Percentiles rank a stretch among this genome's conserved stretches.
Evolutionary conservation across 2,113 vertebrate genomes (phyloP).

Genomic region (Pygoscelis antarcticus): DNA sequence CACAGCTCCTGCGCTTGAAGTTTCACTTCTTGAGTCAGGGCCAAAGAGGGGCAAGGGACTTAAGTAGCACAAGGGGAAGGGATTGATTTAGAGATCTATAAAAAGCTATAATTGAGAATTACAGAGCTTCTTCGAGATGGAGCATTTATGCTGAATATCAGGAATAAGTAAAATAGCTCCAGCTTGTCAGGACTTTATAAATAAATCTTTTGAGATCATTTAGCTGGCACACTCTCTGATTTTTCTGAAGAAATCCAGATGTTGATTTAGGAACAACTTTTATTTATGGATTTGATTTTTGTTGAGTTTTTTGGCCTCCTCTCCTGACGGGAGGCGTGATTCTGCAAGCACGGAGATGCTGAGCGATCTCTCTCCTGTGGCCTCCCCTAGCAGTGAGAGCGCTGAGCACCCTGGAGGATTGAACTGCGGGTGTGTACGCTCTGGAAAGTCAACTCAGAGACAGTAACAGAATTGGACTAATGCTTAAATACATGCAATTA

Average conservation of each 20-base stretch:
- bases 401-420: background rate
- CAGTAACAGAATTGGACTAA: background rate
- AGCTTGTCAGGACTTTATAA: background rate
- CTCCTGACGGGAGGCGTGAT: background rate
- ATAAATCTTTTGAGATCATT: background rate
- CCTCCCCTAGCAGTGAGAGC: background rate
- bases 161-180: constrained; percentile 8
- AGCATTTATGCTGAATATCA: constrained; percentile 1
- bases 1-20: background rate
- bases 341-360: background rate
- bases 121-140: background rate
- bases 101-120: constrained; percentile 9
- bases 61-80: background rate
- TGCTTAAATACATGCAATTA: background rate
- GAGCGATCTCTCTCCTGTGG: background rate
- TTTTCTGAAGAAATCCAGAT: constrained; percentile 40
- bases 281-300: constrained; percentile 35
- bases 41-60: background rate
- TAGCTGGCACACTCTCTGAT: background rate
- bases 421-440: background rate
- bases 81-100: background rate
- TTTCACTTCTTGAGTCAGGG: background rate
- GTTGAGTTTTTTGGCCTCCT: background rate
- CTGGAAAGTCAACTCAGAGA: background rate
- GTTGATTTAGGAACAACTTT: constrained; percentile 35